Base-by-base conservation (phyloP, 2,113 vertebrate species). In the Serilophus lunatus region DNA sequence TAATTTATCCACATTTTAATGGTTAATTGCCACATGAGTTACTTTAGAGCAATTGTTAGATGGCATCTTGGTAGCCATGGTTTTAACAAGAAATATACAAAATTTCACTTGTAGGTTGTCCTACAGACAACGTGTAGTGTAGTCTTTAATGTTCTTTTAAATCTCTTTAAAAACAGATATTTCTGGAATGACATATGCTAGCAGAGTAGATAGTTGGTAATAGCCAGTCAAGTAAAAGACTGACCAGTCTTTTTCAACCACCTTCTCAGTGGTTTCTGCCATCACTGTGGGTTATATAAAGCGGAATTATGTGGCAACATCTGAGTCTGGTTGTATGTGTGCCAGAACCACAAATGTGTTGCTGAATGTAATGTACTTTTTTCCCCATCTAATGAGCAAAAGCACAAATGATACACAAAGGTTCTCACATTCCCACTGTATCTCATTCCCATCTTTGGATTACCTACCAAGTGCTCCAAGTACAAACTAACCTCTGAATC, bases 401-500 rank as follows among this genome's bases (percentile, higher is more conserved):
- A 69, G 50, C 72, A 92, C 42, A 82, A 63, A 84, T 86, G 83
- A 88, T 87, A 72, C 45, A 81, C 57, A 70, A 71, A 88, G 44
- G 42, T 89, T 92, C 56, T 95, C 77, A 71, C 91, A 91, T 89
- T 89, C 72, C 82, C 71, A 74, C 88, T 82, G 63, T 80, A 7
- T 86, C 56, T 69, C 63, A 77, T 93, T 93, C 47, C 18, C 64
- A 75, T 79, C 75, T 95, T 93, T 74, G 69, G 69, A 64, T 77
- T 91, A 65, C 74, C 70, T 84, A 78, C 69, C 12, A 75, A 93
- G 57, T 76, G 31, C 90, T 75, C 49, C 57, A 85, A 91, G 47
- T 86, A 44, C 74, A 84, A 90, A 88, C 56, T 88, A 92, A 78
- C 80, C 51, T 88, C 88, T 88, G 80, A 90, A 66, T 92, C 80